Evolutionary conservation across 1,140 invertebrate species (phyloP), one percentile per base, ranked within the genome.

Genomic region (Meloidogyne exigua): DNA sequence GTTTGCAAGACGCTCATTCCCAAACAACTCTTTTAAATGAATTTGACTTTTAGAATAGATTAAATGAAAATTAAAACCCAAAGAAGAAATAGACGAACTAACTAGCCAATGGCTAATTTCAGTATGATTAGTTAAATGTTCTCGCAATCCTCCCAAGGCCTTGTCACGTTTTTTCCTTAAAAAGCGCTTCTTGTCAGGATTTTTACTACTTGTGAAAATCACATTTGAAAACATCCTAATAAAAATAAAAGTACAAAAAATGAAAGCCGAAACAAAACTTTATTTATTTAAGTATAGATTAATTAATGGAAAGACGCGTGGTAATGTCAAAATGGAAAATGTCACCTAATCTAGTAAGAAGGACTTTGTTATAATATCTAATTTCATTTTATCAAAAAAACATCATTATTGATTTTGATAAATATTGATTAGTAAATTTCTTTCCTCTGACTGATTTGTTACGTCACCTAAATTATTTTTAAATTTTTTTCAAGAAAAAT

Each of bases 21-120:
- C 78, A 36, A 79, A 79, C 15, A 80, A 11, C 13, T 80, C 77
- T 79, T 44, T n/a, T 26, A 79, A 77, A 77, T 23, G 42, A 23
- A 23, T 18, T 64, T 13, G 15, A 78, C 10, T 66, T 32, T 28
- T 36, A 44, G 26, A n/a, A 10, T 25, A n/a, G 23, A 75, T 36
- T 13, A 15, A 9, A 71, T 21, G n/a, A 36, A 15, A 39, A 62
- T 23, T 9, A 39, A n/a, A 18, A 67, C 76, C 76, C 0, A 75
- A 76, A 28, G 76, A 32, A 66, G 39, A 26, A 5, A 62, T 15
- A 21, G 44, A 66, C 11, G 63, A 68, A 13, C 63, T 75, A 25
- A 77, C 28, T 13, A 78, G 65, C 76, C 76, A 78, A 21, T 78
- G 32, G 75, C 76, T 72, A 42, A 78, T 69, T 42, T 78, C 76